These are phyloP conservation scores for Drosophila pegasa DNA, from an alignment of 2,888 invertebrate species.

Conservation along the genomic window DNA sequence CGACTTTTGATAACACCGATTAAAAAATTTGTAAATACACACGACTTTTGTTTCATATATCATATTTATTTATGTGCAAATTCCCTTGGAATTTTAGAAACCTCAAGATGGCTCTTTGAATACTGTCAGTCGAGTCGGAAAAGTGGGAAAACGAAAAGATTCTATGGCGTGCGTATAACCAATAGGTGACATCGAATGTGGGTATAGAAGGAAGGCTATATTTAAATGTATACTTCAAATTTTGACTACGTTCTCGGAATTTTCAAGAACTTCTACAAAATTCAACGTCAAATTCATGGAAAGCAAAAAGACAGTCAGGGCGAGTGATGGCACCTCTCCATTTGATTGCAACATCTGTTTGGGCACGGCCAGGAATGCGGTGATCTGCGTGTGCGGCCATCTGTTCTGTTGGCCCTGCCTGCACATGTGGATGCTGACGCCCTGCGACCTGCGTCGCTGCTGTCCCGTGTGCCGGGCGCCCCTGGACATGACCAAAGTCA, in stretches of 20 bases:
- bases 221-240: background rate
- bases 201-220: background rate
- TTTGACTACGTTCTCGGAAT: background rate
- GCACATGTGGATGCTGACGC: constrained; percentile 4
- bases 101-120: constrained; percentile 3
- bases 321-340: background rate
- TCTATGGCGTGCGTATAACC: background rate
- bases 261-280: background rate
- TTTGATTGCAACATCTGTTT: constrained; percentile 16
- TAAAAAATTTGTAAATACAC: constrained; percentile 57
- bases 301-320: background rate
- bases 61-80: background rate
- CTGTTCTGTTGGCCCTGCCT: constrained; percentile 20
- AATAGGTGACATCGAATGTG: background rate
- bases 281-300: constrained; percentile 13
- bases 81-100: background rate
- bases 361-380: constrained; percentile 9
- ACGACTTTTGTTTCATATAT: background rate
- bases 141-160: background rate
- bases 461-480: constrained; percentile 8
- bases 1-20: constrained; percentile 57
- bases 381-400: constrained; percentile 11
- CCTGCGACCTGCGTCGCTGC: background rate
- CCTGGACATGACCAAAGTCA: background rate
- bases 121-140: constrained; percentile 5